Base-by-base conservation (phyloP, 2,888 invertebrate species). In the Nudaria mundana region DNA sequence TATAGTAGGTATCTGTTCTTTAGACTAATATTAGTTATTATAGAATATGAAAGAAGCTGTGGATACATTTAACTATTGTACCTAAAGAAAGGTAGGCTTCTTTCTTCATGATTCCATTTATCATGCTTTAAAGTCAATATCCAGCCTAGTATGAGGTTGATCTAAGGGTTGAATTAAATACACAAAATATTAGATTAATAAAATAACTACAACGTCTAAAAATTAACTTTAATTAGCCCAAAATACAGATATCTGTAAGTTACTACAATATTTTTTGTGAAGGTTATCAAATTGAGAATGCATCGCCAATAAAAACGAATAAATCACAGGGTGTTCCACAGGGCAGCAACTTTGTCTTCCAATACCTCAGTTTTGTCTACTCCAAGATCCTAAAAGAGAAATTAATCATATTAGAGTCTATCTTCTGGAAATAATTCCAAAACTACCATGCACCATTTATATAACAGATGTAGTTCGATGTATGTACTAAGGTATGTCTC, bases 331-430 rank as follows among this genome's bases (percentile, higher is more conserved):
- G 43, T 46, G 46, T 44, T 44, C 43, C 36, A 34, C 36, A 34
- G 39, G 42, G 40, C 48, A 30, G 50, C 44, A 44, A 39, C 10
- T 22, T 24, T 8, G 14, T 37, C 30, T 33, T 38, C 35, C 32
- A 44, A 13, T 8, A 32, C 54, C 63, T 65, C 58, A 66, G 54
- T 66, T 50, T 33, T 51, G 48, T 39, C 34, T 55, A 32, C 45
- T 58, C 66, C 62, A 56, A 24, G 55, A 39, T 37, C 51, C 65
- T 65, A 60, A 36, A 66, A 53, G 41, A 40, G 48, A 29, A 34
- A 18, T 8, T 13, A 11, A 23, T 15, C 32, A 24, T 34, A 31
- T 46, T 54, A 59, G 1, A 42, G 4, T 35, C 28, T 8, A 8
- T 12, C 13, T 7, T 16, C 4, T 32, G 1, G 11, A 4, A 8